These are phyloP conservation scores for Phengaris alcon DNA, from an alignment of 2,888 invertebrate species.

Conservation along the genomic window DNA sequence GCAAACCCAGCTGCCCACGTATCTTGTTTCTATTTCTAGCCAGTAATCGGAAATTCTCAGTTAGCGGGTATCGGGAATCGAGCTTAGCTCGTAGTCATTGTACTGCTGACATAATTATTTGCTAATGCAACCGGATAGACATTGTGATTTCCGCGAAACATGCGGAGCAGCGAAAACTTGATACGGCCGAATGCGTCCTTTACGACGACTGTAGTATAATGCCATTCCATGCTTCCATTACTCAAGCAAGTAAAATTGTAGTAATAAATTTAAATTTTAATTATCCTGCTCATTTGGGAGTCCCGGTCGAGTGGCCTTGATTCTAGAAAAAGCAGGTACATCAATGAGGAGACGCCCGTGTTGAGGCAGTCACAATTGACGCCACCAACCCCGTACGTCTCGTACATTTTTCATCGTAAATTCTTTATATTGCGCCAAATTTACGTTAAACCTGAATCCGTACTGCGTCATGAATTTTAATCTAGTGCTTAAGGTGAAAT, in stretches of 20 bases:
- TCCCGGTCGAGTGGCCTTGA: slow-evolving; percentile 68
- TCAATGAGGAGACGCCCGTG: slow-evolving; percentile 74
- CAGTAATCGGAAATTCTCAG: slow-evolving; percentile 59
- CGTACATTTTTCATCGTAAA: slow-evolving; percentile 56
- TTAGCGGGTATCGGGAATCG: slow-evolving; percentile 38
- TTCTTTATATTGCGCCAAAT: slow-evolving; percentile 35
- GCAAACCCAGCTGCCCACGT: slow-evolving; percentile 67
- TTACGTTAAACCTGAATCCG: slow-evolving; percentile 32
- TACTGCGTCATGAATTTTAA: slow-evolving; percentile 49
- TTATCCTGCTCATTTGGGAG: slow-evolving; percentile 76
- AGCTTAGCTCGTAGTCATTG: slow-evolving; percentile 47
- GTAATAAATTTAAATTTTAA: background rate
- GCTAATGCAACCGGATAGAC: slow-evolving; percentile 65
- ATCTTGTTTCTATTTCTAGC: slow-evolving; percentile 66
- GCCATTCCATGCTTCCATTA: slow-evolving; percentile 43
- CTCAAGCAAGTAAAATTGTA: slow-evolving; percentile 13
- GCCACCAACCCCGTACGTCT: slow-evolving; percentile 78
- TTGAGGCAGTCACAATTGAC: slow-evolving; percentile 74
- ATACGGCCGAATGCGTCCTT: slow-evolving; percentile 53
- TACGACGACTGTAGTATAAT: slow-evolving; percentile 60
- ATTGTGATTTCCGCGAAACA: slow-evolving; percentile 61
- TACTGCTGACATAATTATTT: slow-evolving; percentile 70
- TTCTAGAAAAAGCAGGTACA: slow-evolving; percentile 77
- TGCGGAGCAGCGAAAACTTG: slow-evolving; percentile 56
- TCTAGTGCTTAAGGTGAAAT: slow-evolving; percentile 50